Conservation (phyloP, 1,140 invertebrate genomes). For the Thaumatotibia leucotreta region DNA sequence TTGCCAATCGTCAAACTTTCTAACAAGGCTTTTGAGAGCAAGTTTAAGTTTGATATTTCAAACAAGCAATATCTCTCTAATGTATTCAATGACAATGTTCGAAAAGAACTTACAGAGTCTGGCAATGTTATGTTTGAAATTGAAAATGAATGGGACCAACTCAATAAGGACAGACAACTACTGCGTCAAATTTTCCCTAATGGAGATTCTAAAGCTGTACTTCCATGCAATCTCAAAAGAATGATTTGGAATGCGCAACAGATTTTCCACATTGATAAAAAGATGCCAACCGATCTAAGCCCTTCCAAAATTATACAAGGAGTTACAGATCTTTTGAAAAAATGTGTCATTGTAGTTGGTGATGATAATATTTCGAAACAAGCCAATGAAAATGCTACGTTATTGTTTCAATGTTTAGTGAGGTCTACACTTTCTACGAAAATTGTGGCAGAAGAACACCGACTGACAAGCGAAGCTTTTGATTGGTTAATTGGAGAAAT, state of each 20-base stretch:
- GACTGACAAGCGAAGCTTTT: conserved; percentile 96
- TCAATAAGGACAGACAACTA: conserved; percentile 90
- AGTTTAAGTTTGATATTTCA: conserved; percentile 96
- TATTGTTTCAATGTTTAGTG: conserved; percentile 97
- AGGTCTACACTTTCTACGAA: conserved; percentile 97
- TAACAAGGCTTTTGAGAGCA: conserved; percentile 96
- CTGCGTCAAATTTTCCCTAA: conserved; percentile 91
- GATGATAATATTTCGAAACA: conserved; percentile 96
- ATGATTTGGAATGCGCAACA: conserved; percentile 99
- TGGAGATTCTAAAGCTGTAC: conserved; percentile 91
- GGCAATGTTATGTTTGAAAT: conserved; percentile 93
- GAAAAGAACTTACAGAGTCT: conserved; percentile 94
- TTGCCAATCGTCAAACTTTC: conserved; percentile 97
- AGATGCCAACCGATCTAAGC: conserved; percentile 94
- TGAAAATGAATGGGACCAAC: conserved; percentile 97
- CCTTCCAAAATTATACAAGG: conserved; percentile 94
- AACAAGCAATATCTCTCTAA: conserved; percentile 95
- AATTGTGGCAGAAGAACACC: conserved; percentile 96
- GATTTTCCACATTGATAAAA: conserved; percentile 98
- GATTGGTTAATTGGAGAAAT: conserved; percentile 99
- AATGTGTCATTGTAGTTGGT: conserved; percentile 96
- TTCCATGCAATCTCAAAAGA: conserved; percentile 97
- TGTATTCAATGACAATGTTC: conserved; percentile 96
- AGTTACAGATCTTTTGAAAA: conserved; percentile 90
- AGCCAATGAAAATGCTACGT: conserved; percentile 98